Base-by-base conservation (phyloP, 2,797 vertebrate genomes). In the Coranthus polyacanthus region DNA sequence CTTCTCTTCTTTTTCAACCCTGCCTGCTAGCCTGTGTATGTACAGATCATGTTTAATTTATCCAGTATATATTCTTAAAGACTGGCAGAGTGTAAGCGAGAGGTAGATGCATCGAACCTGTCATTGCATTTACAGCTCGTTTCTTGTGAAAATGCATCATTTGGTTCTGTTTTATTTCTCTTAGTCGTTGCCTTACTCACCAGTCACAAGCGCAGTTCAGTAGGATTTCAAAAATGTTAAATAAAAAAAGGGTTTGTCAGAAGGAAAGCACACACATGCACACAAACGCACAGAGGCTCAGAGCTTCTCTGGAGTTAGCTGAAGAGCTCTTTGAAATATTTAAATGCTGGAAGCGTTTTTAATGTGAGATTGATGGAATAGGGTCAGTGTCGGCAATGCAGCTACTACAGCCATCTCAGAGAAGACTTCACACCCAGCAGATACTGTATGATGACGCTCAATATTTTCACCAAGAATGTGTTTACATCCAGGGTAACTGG, bases 301-400 rank as follows among this genome's bases (percentile, higher is more conserved):
- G 57, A 78, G 88, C 70, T 74, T 78, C 79, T 73, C 74, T 71
- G 76, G 62, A 80, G 74, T 75, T 72, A 75, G 61, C 81, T 38
- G 41, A 74, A 75, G 62, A 87, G 61, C 72, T 88, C 81, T 91
- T 88, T 94, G 82, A 93, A 93, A 93, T 92, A 94, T 92, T 93
- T 88, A 93, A 92, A 91, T 87, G 87, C 79, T 75, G 57, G 42
- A 61, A 87, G 80, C 68, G 62, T 88, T 89, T 88, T 90, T 87
- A 85, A 90, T 88, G 78, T 70, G 64, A 91, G 89, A 92, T 90
- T 91, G 90, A 93, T 90, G 81, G 90, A 94, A 94, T 90, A 89
- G 73, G 92, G 92, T 88, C 91, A 91, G 68, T 81, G 79, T 85
- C 77, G 68, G 86, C 67, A 34, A 66, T 67, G 68, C 81, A 77